Evolutionary conservation across 2,113 vertebrate species (phyloP).

Genomic region (Rafetus swinhoei): DNA sequence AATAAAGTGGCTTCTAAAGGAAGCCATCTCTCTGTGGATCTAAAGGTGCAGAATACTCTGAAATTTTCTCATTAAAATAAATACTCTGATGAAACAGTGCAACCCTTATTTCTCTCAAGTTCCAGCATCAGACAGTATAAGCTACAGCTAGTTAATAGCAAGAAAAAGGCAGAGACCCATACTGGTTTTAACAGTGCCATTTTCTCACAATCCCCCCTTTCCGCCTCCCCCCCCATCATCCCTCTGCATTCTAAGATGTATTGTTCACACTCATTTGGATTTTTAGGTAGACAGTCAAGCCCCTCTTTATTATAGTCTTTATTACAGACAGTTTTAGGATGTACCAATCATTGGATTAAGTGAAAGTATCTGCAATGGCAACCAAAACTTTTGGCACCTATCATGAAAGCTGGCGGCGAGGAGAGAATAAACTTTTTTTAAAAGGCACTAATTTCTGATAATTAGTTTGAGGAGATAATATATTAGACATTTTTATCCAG

Average conservation of each 20-base stretch:
- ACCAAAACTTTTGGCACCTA: neutral
- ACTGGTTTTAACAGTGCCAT: neutral
- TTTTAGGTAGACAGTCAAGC: neutral
- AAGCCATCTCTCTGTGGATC: neutral
- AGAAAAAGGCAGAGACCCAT: neutral
- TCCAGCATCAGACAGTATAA: neutral
- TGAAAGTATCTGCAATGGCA: neutral
- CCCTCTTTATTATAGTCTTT: neutral
- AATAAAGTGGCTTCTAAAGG: neutral
- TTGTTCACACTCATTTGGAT: neutral
- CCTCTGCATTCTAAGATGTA: neutral
- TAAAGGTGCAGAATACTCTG: neutral
- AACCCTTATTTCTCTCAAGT: too few species aligned
- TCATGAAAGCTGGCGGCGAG: neutral
- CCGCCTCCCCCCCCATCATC: too few species aligned
- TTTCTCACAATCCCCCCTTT: neutral
- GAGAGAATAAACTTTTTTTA: neutral
- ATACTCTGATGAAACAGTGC: neutral
- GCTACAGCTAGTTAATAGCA: neutral
- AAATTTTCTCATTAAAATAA: neutral
- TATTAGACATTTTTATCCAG: neutral
- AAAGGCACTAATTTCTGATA: neutral
- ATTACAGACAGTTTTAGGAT: neutral
- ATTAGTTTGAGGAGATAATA: neutral
- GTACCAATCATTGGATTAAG: neutral